These are phyloP conservation scores for Ditula angustiorana DNA, from an alignment of 2,888 invertebrate genomes.

Conservation along the genomic window DNA sequence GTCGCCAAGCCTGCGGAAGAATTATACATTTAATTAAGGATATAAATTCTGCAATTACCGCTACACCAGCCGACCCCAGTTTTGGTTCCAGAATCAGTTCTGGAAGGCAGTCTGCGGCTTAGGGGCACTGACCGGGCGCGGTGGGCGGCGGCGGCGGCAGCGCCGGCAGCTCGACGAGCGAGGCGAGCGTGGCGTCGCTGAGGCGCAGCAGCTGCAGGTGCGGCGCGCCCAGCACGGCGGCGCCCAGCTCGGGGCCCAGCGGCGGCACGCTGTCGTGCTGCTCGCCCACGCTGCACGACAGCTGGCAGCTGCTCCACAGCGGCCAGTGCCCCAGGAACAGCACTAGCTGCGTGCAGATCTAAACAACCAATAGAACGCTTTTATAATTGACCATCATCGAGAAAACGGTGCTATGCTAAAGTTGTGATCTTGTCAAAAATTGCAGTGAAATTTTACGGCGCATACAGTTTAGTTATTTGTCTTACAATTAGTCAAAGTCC, in stretches of 20 bases:
- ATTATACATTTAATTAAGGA: neutral
- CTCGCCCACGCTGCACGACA: constrained; percentile 96
- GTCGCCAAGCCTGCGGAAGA: constrained; percentile 88
- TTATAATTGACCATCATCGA: too few species aligned
- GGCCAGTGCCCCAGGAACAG: constrained; percentile 98
- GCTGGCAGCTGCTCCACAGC: constrained; percentile 94
- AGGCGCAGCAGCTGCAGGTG: constrained; percentile 95
- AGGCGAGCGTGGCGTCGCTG: constrained; percentile 92
- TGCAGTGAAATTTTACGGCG: too few species aligned
- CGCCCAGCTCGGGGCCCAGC: constrained; percentile 90
- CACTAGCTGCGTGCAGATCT: constrained; percentile 94
- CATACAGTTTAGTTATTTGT: too few species aligned
- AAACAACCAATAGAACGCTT: neutral
- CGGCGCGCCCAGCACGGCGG: constrained; percentile 93
- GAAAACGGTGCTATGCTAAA: too few species aligned
- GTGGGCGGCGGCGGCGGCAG: constrained; percentile 80
- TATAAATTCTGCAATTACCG: too few species aligned
- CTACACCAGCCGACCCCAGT: too few species aligned
- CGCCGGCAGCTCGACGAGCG: constrained; percentile 95
- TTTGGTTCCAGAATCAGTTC: too few species aligned
- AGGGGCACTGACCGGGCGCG: constrained; percentile 53
- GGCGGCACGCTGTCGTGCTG: constrained; percentile 93
- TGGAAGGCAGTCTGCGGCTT: neutral
- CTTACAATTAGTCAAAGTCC: too few species aligned
- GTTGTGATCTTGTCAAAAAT: too few species aligned